Evolutionary conservation across 2,888 invertebrate genomes (phyloP).

Genomic region (Pilophorus perplexus): DNA sequence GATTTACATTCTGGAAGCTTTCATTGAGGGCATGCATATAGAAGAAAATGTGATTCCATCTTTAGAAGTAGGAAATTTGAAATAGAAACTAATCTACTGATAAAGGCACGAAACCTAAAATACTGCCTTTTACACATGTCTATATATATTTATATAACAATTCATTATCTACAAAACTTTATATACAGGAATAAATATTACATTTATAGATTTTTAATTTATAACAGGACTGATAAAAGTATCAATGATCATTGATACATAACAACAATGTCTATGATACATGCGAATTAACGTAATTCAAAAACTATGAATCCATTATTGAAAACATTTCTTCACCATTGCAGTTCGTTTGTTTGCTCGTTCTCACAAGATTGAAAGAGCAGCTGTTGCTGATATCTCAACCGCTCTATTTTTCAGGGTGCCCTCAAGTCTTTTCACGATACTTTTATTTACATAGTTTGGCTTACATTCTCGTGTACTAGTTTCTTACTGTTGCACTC

Average conservation of each 20-base stretch:
- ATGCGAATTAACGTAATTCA: slow-evolving; percentile 38
- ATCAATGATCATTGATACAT: slow-evolving; percentile 23
- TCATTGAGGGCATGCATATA: slow-evolving; percentile 25
- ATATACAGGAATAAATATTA: slow-evolving; percentile 36
- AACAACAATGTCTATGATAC: slow-evolving; percentile 36
- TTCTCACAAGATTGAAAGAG: no score
- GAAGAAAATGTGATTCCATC: slow-evolving; percentile 30
- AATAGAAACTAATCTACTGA: slow-evolving; percentile 30
- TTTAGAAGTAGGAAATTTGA: slow-evolving; percentile 2
- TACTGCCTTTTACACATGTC: slow-evolving; percentile 34
- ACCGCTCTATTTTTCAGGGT: no score
- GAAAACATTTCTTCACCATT: slow-evolving; percentile 6
- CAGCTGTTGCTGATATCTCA: no score
- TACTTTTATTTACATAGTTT: no score
- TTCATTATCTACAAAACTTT: slow-evolving; percentile 33
- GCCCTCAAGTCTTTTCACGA: no score
- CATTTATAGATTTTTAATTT: slow-evolving; percentile 25
- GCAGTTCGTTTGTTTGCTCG: slow-evolving; percentile 1
- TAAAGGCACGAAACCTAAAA: slow-evolving; percentile 37
- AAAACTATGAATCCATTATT: slow-evolving; percentile 13
- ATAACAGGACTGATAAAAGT: slow-evolving; percentile 37
- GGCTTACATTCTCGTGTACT: no score
- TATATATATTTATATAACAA: slow-evolving; percentile 35
- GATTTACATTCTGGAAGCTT: slow-evolving; percentile 32
- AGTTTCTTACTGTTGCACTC: no score